A percentile compares a stretch with the other conserved stretches of the same genome.
phyloP scores from a whole-genome alignment of 2,888 invertebrate genomes.

The Aplocera efformata region DNA sequence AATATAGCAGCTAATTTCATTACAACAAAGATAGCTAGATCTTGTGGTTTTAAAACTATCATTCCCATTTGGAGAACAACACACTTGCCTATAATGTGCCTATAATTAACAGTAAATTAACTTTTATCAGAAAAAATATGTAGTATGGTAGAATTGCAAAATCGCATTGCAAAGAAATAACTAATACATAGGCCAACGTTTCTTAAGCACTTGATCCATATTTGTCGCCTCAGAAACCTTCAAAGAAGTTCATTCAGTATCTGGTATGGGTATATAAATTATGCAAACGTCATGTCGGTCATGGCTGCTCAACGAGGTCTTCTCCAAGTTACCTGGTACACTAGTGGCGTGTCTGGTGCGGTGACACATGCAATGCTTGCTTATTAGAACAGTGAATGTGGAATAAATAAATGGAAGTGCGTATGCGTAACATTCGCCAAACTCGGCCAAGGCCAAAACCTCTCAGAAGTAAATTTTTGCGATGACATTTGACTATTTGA shows the following conservation, averaged over 20 bases:
- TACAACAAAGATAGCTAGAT: too few species aligned
- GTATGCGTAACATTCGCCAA: conserved; percentile 30
- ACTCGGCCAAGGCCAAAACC: conserved; percentile 40
- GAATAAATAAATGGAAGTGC: conserved; percentile 36
- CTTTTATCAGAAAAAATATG: too few species aligned
- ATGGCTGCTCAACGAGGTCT: conserved; percentile 23
- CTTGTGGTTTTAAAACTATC: too few species aligned
- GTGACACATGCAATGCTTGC: conserved; percentile 19
- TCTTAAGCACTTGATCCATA: too few species aligned
- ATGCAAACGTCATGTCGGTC: conserved; percentile 24
- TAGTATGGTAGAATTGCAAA: too few species aligned
- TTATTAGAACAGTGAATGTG: conserved; percentile 31
- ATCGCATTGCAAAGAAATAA: too few species aligned
- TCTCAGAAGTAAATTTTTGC: conserved; percentile 15
- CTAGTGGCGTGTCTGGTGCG: conserved; percentile 10
- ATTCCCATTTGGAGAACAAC: too few species aligned
- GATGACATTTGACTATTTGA: conserved; percentile 20
- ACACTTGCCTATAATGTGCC: too few species aligned
- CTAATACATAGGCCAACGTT: too few species aligned
- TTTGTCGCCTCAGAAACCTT: conserved; percentile 18
- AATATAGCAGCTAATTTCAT: not conserved
- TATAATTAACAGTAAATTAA: too few species aligned
- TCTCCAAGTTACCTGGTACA: conserved; percentile 10
- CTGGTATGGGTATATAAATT: conserved; percentile 20
- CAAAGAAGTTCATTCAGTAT: conserved; percentile 21